Base-by-base conservation (phyloP, 2,888 invertebrate species). In the Pilophorus perplexus region DNA sequence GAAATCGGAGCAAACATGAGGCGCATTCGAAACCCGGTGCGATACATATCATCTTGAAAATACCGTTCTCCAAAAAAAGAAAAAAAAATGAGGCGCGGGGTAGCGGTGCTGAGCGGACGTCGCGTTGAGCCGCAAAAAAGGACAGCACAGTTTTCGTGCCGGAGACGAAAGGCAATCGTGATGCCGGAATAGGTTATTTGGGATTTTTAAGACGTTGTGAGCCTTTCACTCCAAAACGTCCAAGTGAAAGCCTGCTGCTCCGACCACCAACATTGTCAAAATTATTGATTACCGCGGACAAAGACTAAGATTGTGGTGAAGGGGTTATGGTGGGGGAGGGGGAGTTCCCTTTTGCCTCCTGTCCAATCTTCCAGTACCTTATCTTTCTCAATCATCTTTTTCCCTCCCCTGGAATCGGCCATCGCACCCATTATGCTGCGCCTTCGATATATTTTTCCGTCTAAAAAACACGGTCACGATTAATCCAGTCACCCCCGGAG, bases 201-300 rank as follows among this genome's bases (percentile, higher is more conserved):
- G 46, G 25, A 25, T 22, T 12, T 18, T 44, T 44, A 44, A 18
- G 44, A 18, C 44, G 44, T 14, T 23, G 18, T 25, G 52, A 18
- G 1, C 52, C 52, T 52, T 52, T 52, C 52, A 52, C 52, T 52
- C 52, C 18, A 28, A 52, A 52, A 52, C 25, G 18, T 28, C 27
- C 25, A 18, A 25, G 52, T 28, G 52, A 52, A 52, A 52, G 52
- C 52, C 52, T 28, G 33, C 28, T 18, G 52, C 52, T 33, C 33
- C 33, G 52, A 52, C 52, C 52, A 52, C 52, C 52, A 28, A 52
- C 52, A 52, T 52, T 52, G 52, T 52, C 52, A 52, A 52, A 52
- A 52, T 52, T 52, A 52, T 52, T 52, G 52, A 52, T 52, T 52
- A 52, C 52, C 52, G 8, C 46, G 46, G 25, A 2, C n/a, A n/a